Base-by-base conservation (phyloP, 1,140 invertebrate species). In the Caenorhabditis tropicalis region DNA sequence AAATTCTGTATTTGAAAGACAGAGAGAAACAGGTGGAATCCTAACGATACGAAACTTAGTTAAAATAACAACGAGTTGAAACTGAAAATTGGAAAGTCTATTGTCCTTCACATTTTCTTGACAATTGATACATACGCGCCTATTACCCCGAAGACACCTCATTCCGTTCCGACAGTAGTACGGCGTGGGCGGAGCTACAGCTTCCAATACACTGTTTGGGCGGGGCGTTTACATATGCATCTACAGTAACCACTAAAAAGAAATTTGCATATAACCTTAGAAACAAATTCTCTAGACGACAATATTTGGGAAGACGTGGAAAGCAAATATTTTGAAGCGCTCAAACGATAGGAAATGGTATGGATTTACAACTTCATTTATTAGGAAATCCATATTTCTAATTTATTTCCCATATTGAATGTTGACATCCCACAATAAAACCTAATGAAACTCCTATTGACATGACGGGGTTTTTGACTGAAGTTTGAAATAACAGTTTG, bases 251-350 rank as follows among this genome's bases (percentile, higher is more conserved):
- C 65, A 15, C 12, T 24, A 36, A 43, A 19, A 10, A 29, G 33
- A 24, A 46, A 74, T 74, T 74, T 74, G 36, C 65, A 74, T 74
- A 74, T 46, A 74, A 43, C 65, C 36, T 74, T 46, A 24, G 36
- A 21, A 74, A 43, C 65, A 46, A 74, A 74, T 74, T 74, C n/a
- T 74, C 36, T 33, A 24, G 21, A n/a, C 36, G 65, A 74, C 65
- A 74, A 74, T 74, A 74, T 74, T 74, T 74, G 65, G 43, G 65
- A 74, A 74, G 33, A 74, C 65, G n/a, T 46, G 65, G 65, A 43
- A 43, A 43, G 65, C 65, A 74, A 74, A 74, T 74, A 74, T 74
- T 74, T 46, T 74, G 65, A 74, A 15, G 65, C 3, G 12, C 21
- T n/a, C 49, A 12, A 43, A 74, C 33, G 21, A 36, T 7, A 43